These are phyloP conservation scores for Drymonia ruficornis DNA, from an alignment of 2,888 invertebrate genomes.

Conservation along the genomic window DNA sequence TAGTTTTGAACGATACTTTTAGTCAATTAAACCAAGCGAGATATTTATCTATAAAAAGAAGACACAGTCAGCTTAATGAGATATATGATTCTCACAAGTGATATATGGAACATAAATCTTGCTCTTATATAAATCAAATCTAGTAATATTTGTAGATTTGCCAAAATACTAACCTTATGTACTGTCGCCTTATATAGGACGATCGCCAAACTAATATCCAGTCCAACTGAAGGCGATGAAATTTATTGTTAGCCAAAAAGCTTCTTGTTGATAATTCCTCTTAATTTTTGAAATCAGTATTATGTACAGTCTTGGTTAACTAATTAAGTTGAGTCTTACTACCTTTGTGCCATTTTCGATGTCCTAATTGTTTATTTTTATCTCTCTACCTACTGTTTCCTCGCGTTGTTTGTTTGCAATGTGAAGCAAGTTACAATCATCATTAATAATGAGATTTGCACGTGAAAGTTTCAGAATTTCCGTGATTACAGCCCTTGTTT, in stretches of 20 bases:
- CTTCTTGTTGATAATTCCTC: too few species aligned
- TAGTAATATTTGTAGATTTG: slow-evolving; percentile 20
- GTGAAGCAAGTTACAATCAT: too few species aligned
- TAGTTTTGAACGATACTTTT: not conserved
- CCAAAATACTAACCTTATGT: slow-evolving; percentile 27
- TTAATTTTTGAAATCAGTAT: too few species aligned
- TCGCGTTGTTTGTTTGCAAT: too few species aligned
- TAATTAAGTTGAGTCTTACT: too few species aligned
- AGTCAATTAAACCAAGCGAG: not conserved
- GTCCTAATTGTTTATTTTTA: not conserved
- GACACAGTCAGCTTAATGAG: too few species aligned
- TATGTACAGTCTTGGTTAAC: too few species aligned
- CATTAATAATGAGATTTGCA: too few species aligned
- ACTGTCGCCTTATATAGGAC: slow-evolving; percentile 12
- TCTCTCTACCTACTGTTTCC: not conserved
- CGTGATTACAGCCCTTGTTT: too few species aligned
- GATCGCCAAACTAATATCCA: slow-evolving; percentile 1
- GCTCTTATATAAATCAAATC: slow-evolving; percentile 28
- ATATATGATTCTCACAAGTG: not conserved
- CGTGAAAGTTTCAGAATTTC: too few species aligned
- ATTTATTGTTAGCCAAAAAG: not conserved
- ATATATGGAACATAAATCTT: slow-evolving; percentile 23
- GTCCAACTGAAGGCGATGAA: not conserved
- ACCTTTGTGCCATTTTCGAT: not conserved
- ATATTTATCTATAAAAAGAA: too few species aligned